Evolutionary conservation across 2,888 invertebrate species (phyloP), one percentile per base, ranked within the genome.

Genomic region (Leptinotarsa rubiginosa): DNA sequence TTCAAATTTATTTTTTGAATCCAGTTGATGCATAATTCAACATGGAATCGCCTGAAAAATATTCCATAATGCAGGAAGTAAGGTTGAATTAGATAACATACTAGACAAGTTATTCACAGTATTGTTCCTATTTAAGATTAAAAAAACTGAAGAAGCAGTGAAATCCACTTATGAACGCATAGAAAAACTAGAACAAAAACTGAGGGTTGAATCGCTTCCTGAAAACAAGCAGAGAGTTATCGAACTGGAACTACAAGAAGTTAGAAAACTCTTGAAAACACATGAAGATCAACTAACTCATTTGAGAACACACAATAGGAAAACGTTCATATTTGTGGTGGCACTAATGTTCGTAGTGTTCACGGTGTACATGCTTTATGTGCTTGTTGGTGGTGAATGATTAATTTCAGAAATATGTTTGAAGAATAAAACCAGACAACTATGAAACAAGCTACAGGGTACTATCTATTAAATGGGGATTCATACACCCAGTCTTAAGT

Each of bases 281-380:
- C 85, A 87, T 69, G 84, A 87, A 75, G 78, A 84, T 47, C 85
- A 85, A 65, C 78, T 88, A 64, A 82, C 83, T 22, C 83, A 83
- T 72, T 79, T 88, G 68, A 82, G 85, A 74, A 84, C 83, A 64
- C 84, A 85, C 65, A 86, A 87, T 67, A 80, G 83, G 67, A 81
- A 79, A 69, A 82, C 84, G 1, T 87, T 87, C 78, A 77, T 82
- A 25, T 78, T 86, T 73, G 83, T 82, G 16, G 83, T 79, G 2
- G 82, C 81, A 15, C 70, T 86, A 65, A 81, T 83, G 73, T 75
- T 75, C 47, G 41, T 75, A 10, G 56, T 75, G 13, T 75, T 75
- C 65, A 64, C 68, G 50, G 47, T 70, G 52, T 75, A 75, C 25
- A 74, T 72, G 72, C 31, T 74, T 16, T 74, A 72, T n/a, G 59